A percentile compares a stretch with the other conserved stretches of the same genome.
Conservation (phyloP, 2,888 invertebrate species). For the Eupithecia insigniata region DNA sequence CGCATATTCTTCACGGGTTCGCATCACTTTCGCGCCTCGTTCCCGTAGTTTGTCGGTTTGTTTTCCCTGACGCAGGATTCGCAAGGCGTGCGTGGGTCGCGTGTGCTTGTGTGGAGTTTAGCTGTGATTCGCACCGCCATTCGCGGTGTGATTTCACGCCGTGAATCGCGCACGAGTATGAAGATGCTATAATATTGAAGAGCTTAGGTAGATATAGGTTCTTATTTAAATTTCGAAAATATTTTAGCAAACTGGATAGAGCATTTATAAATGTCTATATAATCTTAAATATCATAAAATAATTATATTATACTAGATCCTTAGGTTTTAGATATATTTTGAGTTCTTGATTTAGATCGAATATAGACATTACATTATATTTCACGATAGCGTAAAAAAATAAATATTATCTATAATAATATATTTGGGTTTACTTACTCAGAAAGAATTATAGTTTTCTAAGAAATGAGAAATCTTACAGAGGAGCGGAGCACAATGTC, state of each 20-base stretch:
- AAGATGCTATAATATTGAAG: too few species aligned
- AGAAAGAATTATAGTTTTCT: slow-evolving; percentile 12
- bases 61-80: too few species aligned
- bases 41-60: too few species aligned
- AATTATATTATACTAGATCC: neutral
- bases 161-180: too few species aligned
- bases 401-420: neutral
- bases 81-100: too few species aligned
- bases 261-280: neutral
- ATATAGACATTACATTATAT: neutral
- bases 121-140: too few species aligned
- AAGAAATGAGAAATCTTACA: slow-evolving; percentile 29
- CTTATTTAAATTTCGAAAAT: neutral
- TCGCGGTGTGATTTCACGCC: too few species aligned
- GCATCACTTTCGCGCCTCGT: too few species aligned
- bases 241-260: neutral
- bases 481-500: slow-evolving; percentile 53
- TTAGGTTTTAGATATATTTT: neutral
- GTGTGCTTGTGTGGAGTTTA: too few species aligned
- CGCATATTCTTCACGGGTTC: too few species aligned
- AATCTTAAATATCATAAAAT: neutral
- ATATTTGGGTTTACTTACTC: slow-evolving; percentile 1
- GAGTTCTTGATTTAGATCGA: neutral
- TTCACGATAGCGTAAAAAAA: neutral
- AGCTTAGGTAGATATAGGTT: neutral